Evolutionary conservation across 2,113 vertebrate species (phyloP), one percentile per base, ranked within the genome.

Genomic region (Asarcornis scutulata): DNA sequence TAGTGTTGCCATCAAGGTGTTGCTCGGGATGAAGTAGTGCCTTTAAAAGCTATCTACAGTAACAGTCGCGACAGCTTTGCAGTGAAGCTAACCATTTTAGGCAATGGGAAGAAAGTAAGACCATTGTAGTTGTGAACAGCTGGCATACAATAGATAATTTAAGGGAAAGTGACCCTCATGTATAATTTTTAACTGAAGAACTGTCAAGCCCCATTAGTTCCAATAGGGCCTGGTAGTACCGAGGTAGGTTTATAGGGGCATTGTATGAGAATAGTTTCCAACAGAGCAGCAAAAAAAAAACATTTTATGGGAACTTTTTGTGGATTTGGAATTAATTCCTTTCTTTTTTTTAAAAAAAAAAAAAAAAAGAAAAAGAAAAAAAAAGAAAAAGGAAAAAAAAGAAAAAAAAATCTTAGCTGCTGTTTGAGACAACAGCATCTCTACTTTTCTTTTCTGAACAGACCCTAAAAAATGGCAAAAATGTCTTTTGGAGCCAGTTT

Each of bases 131-230:
- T 96, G 97, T 84, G 98, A 98, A 98, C 98, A 98, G 98, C 98
- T 98, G 98, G 98, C 97, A 96, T 94, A 97, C 98, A 98, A 98
- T 98, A 98, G 98, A 98, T 98, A 98, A 98, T 98, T 98, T 98
- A 98, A 98, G 96, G 97, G 97, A 98, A 98, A 98, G 98, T 98
- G 98, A 98, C 98, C 98, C 98, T 98, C 96, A 98, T 98, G 98
- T 98, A 95, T 98, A 98, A 98, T 98, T 98, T 98, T 98, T 98
- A 98, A 98, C 98, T 98, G 98, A 98, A 97, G 97, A 98, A 98
- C 97, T 98, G 98, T 98, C 98, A 98, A 97, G 98, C 97, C 91
- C 98, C 98, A 98, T 98, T 98, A 98, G 97, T 97, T 98, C 97
- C 97, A 98, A 98, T 92, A 98, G 97, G 97, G 95, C 94, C 95